Percentiles rank a stretch among this genome's conserved stretches.
Evolutionary conservation across 2,888 invertebrate species (phyloP).

Genomic region (Ormyrus nitidulus): DNA sequence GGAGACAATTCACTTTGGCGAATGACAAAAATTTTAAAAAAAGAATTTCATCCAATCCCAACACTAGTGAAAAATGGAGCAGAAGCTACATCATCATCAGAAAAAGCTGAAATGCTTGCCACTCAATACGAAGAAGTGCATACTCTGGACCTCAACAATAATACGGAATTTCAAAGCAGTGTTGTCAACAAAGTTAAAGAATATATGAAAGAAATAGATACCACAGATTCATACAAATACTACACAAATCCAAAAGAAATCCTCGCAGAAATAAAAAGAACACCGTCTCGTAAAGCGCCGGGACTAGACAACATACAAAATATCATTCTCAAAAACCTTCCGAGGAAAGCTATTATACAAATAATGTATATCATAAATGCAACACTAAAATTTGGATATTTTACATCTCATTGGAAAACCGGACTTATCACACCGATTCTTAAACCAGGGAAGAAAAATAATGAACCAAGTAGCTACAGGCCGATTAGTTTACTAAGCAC

Average conservation of each 20-base stretch:
- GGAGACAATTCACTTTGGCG: no score
- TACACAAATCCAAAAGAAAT: constrained; percentile 34
- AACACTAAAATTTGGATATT: constrained; percentile 11
- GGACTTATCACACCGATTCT: constrained; percentile 10
- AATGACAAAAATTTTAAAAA: constrained; percentile 52
- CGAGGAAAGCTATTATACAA: constrained; percentile 43
- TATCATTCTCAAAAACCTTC: constrained; percentile 52
- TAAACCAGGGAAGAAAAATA: not conserved
- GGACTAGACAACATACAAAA: constrained; percentile 50
- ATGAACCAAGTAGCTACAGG: constrained; percentile 23
- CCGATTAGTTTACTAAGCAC: constrained; percentile 32
- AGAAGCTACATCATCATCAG: constrained; percentile 21
- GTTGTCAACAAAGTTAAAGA: not conserved
- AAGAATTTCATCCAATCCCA: constrained; percentile 35
- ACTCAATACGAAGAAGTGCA: constrained; percentile 48
- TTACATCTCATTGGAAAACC: constrained; percentile 31
- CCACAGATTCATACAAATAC: not conserved
- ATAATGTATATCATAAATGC: constrained; percentile 35
- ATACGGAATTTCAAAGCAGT: constrained; percentile 33
- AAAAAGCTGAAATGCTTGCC: constrained; percentile 53
- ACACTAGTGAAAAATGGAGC: constrained; percentile 9
- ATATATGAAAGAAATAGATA: not conserved
- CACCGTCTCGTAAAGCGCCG: constrained; percentile 38
- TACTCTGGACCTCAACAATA: constrained; percentile 28
- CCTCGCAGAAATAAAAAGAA: not conserved